Base-by-base conservation (phyloP, 2,888 invertebrate genomes). In the Punctoribates punctum region DNA sequence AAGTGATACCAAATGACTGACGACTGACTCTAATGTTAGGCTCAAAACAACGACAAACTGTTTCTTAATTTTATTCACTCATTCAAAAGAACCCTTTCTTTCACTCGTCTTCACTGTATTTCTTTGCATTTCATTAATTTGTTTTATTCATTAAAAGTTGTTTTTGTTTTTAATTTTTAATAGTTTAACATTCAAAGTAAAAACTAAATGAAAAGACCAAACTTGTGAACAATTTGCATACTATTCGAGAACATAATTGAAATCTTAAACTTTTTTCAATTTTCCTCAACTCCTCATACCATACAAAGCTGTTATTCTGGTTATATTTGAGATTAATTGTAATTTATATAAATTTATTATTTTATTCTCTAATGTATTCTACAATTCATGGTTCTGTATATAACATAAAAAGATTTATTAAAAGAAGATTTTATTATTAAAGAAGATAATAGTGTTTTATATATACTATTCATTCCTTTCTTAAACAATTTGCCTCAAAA, bases 301-400 rank as follows among this genome's bases (percentile, higher is more conserved):
- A 9, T 42, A 42, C 42, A 42, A 42, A 42, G 13, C 42, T 42
- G 13, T 42, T 9, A 42, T 42, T 42, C 42, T 42, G 42, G 42
- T 42, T 42, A 42, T 42, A 9, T 4, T 23, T 57, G 13, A 23
- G 57, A 57, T 57, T 57, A 23, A 9, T 57, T 57, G 57, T 57
- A 57, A 57, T 57, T 57, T 57, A 57, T 57, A 57, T 57, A 57
- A 57, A 57, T 23, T 48, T 57, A 57, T 57, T 57, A 54, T 25
- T 57, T 23, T 57, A 13, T n/a, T 54, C 23, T 23, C 23, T 57
- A 57, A 57, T 57, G 23, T 23, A 57, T 57, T 57, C n/a, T 57
- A 23, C 11, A 20, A 57, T 57, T 57, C 57, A 57, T 57, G n/a
- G 25, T 23, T 48, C 23, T 57, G 57, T 57, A 57, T 57, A 57